Base-by-base conservation (phyloP, 2,888 invertebrate species). In the Cheilosia variabilis region DNA sequence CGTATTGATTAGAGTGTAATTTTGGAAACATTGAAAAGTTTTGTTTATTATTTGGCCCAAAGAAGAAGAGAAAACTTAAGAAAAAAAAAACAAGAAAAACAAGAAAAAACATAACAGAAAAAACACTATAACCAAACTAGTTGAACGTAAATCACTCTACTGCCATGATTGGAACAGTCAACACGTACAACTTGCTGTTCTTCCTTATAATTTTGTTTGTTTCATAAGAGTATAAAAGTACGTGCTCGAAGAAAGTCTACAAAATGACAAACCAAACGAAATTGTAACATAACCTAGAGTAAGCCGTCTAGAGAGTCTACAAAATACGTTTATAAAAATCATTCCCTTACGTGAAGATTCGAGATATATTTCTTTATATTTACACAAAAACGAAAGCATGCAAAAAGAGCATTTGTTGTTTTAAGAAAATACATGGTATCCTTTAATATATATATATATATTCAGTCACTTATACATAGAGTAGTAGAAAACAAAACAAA, bases 331-430 rank as follows among this genome's bases (percentile, higher is more conserved):
- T 52, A 60, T 72, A 55, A 37, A 47, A 75, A 41, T 76, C 76
- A 58, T 76, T 76, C 76, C 34, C 76, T 76, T 76, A 76, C 76
- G 76, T 76, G 76, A 50, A 76, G 58, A 58, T 76, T 76, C 58
- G 76, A 66, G 57, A 66, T 66, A 76, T 76, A 76, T 76, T 76
- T 76, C 76, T 76, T 55, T 69, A 9, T 62, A 58, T 47, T 55
- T 50, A 76, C 57, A 75, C 65, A 58, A 73, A 53, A 66, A 76
- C 31, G 76, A 76, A 58, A 66, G 76, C 76, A 76, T 76, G 66
- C 76, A 58, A 76, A 58, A 66, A 76, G 50, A 66, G 55, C 55
- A 65, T 45, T 75, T 47, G n/a, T 63, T 62, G 22, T 63, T 62
- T 22, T 63, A 47, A 24, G 4, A 52, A 13, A 22, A 9, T 31